Conservation (phyloP, 2,888 invertebrate species). For the Brachypalpus laphriformis region DNA sequence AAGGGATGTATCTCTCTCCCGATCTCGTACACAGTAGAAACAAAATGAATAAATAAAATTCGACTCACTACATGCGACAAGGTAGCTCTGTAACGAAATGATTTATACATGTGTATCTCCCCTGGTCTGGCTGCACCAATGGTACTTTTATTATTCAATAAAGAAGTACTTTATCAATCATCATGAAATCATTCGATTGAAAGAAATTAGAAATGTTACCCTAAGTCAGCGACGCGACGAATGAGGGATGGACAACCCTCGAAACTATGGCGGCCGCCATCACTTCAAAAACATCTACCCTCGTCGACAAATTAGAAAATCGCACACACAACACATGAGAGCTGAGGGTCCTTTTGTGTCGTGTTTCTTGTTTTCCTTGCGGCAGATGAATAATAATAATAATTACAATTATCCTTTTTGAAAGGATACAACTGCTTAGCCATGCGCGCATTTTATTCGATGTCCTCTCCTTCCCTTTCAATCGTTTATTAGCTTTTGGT, state of each 20-base stretch:
- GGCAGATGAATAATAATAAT: conserved; percentile 73
- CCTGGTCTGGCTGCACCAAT: conserved; percentile 6
- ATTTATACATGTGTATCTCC: conserved; percentile 15
- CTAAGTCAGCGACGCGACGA: no score
- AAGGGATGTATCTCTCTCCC: neutral
- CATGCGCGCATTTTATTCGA: conserved; percentile 78
- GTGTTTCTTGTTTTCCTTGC: conserved; percentile 62
- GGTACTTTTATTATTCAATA: conserved; percentile 68
- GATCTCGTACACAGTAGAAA: neutral
- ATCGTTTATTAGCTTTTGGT: conserved; percentile 60
- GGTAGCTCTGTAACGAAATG: conserved; percentile 26
- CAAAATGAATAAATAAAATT: conserved; percentile 72
- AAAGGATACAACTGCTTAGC: conserved; percentile 73
- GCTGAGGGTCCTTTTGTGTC: conserved; percentile 33
- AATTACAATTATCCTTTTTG: conserved; percentile 68
- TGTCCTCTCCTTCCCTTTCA: conserved; percentile 33
- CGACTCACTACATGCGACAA: conserved; percentile 55
- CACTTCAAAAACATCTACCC: conserved; percentile 18
- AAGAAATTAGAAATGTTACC: conserved; percentile 68
- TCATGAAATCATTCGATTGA: conserved; percentile 73
- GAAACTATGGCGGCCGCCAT: conserved; percentile 63
- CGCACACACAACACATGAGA: conserved; percentile 1
- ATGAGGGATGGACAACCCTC: conserved; percentile 32
- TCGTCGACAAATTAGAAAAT: conserved; percentile 20
- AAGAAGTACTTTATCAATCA: conserved; percentile 75